A percentile compares a stretch with the other conserved stretches of the same genome.
Evolutionary conservation across 2,888 invertebrate species (phyloP).

Genomic region (Sesia apiformis): DNA sequence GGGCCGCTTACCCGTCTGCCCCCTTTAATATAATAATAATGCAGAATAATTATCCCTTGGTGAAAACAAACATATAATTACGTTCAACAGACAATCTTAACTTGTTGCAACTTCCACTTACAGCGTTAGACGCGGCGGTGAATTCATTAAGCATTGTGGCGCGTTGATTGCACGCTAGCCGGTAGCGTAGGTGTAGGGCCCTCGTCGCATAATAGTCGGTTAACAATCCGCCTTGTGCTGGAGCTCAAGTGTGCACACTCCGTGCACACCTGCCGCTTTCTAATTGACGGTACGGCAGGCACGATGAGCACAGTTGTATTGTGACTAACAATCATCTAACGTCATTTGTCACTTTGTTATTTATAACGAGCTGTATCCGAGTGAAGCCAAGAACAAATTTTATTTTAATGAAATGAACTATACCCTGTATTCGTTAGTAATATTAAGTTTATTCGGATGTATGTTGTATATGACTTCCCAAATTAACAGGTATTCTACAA

Average conservation of each 20-base stretch:
- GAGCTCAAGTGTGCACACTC: slow-evolving; percentile 11
- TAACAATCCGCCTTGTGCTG: slow-evolving; percentile 44
- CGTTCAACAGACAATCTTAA: background rate
- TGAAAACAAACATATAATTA: background rate
- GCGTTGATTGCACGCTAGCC: background rate
- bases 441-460: too few relatives aligned
- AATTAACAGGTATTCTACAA: too few relatives aligned
- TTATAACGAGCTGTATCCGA: too few relatives aligned
- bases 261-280: slow-evolving; percentile 15
- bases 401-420: too few relatives aligned
- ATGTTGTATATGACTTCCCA: too few relatives aligned
- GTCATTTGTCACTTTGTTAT: too few relatives aligned
- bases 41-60: too few relatives aligned
- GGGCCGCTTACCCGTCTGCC: too few relatives aligned
- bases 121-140: background rate
- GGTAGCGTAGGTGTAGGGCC: slow-evolving; percentile 20
- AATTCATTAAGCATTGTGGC: background rate
- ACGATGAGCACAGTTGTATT: background rate
- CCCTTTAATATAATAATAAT: too few relatives aligned
- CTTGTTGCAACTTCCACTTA: background rate
- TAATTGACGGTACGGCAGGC: background rate
- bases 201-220: slow-evolving; percentile 45
- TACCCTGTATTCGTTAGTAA: too few relatives aligned
- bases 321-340: too few relatives aligned
- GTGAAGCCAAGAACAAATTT: too few relatives aligned